A percentile compares a stretch with the other conserved stretches of the same genome.
Conservation (phyloP, 2,113 vertebrate genomes). For the Microtus richardsoni region DNA sequence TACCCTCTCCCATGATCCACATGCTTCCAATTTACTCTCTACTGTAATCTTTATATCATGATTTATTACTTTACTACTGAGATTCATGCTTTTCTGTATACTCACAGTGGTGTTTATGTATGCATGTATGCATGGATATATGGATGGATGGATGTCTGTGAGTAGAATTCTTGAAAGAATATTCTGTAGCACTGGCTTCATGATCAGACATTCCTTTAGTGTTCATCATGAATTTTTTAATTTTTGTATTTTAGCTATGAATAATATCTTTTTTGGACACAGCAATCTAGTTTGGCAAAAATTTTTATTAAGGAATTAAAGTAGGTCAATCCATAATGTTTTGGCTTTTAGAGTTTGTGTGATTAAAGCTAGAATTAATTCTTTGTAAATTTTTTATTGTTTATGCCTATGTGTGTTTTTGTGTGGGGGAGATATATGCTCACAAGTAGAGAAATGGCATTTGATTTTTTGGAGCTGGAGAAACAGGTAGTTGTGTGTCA, state of each 20-base stretch:
- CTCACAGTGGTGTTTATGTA: neutral
- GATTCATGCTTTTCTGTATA: neutral
- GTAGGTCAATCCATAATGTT: neutral
- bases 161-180: neutral
- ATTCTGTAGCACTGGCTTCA: neutral
- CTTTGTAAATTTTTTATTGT: neutral
- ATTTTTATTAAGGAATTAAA: neutral
- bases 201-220: neutral
- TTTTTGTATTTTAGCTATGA: neutral
- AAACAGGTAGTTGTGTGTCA: neutral
- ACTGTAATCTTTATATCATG: neutral
- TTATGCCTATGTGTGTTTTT: neutral
- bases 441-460: neutral
- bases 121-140: no score
- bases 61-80: neutral
- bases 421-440: neutral
- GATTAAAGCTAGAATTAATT: neutral
- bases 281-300: neutral
- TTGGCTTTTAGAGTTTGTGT: neutral
- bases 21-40: no score
- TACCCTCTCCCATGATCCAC: no score
- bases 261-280: neutral
- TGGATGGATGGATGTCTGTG: neutral
- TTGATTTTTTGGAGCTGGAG: neutral
- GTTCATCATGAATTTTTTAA: neutral